Evolutionary conservation across 1,140 invertebrate genomes (phyloP).

Genomic region (Hylaeus anthracinus): DNA sequence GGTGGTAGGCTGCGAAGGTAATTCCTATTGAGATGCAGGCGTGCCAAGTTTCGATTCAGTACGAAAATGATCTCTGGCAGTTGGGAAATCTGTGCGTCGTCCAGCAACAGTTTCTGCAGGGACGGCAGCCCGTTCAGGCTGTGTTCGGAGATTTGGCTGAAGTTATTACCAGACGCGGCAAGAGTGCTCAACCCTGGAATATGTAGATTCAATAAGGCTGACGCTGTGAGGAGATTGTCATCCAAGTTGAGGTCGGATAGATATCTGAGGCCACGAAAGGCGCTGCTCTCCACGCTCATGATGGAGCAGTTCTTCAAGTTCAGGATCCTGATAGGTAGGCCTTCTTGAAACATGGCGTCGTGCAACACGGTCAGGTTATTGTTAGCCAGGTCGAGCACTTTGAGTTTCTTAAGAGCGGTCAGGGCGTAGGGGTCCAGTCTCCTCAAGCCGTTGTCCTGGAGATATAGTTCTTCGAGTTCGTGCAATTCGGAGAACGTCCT

Average conservation of each 20-base stretch:
- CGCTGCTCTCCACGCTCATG: slow-evolving; percentile 83
- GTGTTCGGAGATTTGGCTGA: slow-evolving; percentile 85
- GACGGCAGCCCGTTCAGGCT: slow-evolving; percentile 88
- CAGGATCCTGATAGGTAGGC: slow-evolving; percentile 82
- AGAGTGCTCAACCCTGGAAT: slow-evolving; percentile 87
- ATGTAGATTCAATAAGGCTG: slow-evolving; percentile 85
- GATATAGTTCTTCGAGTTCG: slow-evolving; percentile 85
- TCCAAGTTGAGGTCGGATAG: slow-evolving; percentile 87
- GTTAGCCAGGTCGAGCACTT: slow-evolving; percentile 84
- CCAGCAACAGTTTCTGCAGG: slow-evolving; percentile 86
- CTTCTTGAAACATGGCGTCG: slow-evolving; percentile 83
- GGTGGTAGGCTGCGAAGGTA: slow-evolving; percentile 84
- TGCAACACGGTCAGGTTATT: slow-evolving; percentile 83
- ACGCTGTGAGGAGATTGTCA: slow-evolving; percentile 86
- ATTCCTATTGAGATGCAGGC: slow-evolving; percentile 88
- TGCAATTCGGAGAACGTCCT: slow-evolving; percentile 86
- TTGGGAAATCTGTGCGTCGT: slow-evolving; percentile 85
- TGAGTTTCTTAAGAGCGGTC: slow-evolving; percentile 83
- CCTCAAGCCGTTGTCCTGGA: slow-evolving; percentile 83
- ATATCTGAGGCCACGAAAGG: slow-evolving; percentile 85
- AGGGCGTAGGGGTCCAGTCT: slow-evolving; percentile 83
- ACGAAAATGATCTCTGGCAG: slow-evolving; percentile 87
- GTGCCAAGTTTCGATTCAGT: slow-evolving; percentile 87
- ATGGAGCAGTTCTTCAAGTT: slow-evolving; percentile 85
- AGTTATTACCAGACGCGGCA: slow-evolving; percentile 89